These are phyloP conservation scores for Smittia aterrima DNA, from an alignment of 2,888 invertebrate genomes.

Conservation along the genomic window DNA sequence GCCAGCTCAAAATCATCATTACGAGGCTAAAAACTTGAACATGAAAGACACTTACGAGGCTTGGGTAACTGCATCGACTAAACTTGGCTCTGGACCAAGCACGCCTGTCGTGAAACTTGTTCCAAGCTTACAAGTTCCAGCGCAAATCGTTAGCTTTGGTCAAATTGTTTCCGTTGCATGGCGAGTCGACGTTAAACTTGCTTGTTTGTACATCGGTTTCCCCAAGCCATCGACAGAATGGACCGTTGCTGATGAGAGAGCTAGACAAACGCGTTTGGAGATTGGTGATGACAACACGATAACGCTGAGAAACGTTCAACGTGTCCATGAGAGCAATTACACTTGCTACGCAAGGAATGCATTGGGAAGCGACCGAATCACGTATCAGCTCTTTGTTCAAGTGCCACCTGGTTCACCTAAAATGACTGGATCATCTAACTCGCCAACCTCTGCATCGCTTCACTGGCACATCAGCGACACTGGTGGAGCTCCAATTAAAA, in stretches of 20 bases:
- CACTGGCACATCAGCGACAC: constrained; percentile 59
- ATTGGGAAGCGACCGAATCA: constrained; percentile 57
- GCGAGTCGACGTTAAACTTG: constrained; percentile 57
- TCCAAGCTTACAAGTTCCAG: constrained; percentile 51
- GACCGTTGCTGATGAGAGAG: constrained; percentile 55
- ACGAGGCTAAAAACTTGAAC: constrained; percentile 58
- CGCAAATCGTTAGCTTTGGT: constrained; percentile 58
- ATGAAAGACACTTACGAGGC: constrained; percentile 60
- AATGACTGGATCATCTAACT: constrained; percentile 55
- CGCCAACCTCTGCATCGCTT: constrained; percentile 57
- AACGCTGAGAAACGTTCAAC: constrained; percentile 55
- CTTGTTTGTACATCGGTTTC: constrained; percentile 58
- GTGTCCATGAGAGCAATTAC: constrained; percentile 59
- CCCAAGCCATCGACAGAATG: constrained; percentile 57
- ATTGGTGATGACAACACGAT: constrained; percentile 56
- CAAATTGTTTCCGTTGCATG: constrained; percentile 57
- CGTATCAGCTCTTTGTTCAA: constrained; percentile 58
- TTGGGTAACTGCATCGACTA: constrained; percentile 63
- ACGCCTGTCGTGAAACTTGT: constrained; percentile 58
- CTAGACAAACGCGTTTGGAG: constrained; percentile 51
- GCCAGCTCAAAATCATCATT: constrained; percentile 56
- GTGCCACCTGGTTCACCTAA: constrained; percentile 61
- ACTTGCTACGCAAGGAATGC: constrained; percentile 58
- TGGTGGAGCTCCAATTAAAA: constrained; percentile 56
- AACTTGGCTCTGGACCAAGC: constrained; percentile 61